These are phyloP conservation scores for Uloborus plumipes DNA, from an alignment of 2,888 invertebrate species.

Conservation along the genomic window DNA sequence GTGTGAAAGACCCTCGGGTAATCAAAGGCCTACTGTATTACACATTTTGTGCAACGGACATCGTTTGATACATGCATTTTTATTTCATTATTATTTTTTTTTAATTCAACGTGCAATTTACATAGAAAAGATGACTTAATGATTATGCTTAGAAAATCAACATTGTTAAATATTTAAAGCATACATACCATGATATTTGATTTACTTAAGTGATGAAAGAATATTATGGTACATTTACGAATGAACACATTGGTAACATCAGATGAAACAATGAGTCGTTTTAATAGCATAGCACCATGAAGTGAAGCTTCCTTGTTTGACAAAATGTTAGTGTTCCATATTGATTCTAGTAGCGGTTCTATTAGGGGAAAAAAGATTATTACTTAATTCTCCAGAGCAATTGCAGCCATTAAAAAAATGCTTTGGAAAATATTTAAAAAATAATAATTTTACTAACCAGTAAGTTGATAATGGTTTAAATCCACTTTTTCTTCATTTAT, in stretches of 20 bases:
- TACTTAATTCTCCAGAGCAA: neutral
- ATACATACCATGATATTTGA: conserved; percentile 25
- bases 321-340: conserved; percentile 8
- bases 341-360: conserved; percentile 23
- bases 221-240: conserved; percentile 3
- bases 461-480: conserved; percentile 13
- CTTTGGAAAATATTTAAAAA: too few species aligned
- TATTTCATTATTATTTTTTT: too few species aligned
- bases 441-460: conserved; percentile 32
- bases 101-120: too few species aligned
- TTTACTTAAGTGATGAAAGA: conserved; percentile 31
- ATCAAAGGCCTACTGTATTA: too few species aligned
- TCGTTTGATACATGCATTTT: too few species aligned
- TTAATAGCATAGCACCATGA: conserved; percentile 21
- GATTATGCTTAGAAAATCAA: too few species aligned
- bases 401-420: too few species aligned
- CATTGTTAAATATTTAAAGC: neutral
- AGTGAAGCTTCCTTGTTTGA: conserved; percentile 21
- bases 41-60: too few species aligned
- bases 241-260: neutral
- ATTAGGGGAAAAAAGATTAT: neutral
- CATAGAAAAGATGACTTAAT: too few species aligned
- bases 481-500: conserved; percentile 26
- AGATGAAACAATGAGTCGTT: conserved; percentile 3
- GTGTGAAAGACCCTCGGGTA: too few species aligned